Percentiles rank a stretch among this genome's conserved stretches.
Conservation (phyloP, 2,797 vertebrate species). For the Amniataba percoides region DNA sequence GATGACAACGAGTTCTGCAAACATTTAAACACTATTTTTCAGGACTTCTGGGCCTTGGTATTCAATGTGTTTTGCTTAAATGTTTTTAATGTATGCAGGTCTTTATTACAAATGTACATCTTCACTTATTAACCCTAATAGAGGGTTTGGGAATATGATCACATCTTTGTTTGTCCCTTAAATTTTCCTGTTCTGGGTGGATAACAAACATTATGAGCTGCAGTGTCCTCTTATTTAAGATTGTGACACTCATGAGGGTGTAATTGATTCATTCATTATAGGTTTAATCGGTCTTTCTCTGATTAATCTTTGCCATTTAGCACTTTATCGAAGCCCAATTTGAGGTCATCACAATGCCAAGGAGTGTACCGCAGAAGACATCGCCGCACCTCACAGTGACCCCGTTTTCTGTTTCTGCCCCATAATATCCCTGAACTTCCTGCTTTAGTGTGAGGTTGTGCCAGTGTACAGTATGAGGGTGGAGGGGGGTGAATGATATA, state of each 20-base stretch:
- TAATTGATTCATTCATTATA: constrained; percentile 10
- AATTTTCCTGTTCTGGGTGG: neutral
- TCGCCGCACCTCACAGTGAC: constrained; percentile 2
- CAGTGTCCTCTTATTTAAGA: neutral
- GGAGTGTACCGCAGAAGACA: constrained; percentile 13
- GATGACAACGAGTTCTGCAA: neutral
- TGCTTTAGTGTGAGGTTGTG: constrained; percentile 26
- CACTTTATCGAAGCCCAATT: constrained; percentile 38
- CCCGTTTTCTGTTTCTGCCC: constrained; percentile 9
- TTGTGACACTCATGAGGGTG: neutral
- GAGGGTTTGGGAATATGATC: neutral
- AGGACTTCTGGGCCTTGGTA: neutral
- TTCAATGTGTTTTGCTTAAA: constrained; percentile 14
- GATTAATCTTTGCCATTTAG: neutral
- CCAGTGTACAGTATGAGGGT: constrained; percentile 30
- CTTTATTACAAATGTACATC: neutral
- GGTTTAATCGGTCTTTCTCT: neutral
- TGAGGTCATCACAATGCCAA: neutral
- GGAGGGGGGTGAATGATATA: constrained; percentile 28
- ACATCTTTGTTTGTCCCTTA: neutral
- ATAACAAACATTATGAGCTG: neutral
- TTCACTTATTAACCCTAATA: neutral
- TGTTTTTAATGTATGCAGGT: constrained; percentile 15
- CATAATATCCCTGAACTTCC: constrained; percentile 40
- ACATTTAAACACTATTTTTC: neutral